phyloP scores from a whole-genome alignment of 2,113 vertebrate species.

The Pandion haliaetus region DNA sequence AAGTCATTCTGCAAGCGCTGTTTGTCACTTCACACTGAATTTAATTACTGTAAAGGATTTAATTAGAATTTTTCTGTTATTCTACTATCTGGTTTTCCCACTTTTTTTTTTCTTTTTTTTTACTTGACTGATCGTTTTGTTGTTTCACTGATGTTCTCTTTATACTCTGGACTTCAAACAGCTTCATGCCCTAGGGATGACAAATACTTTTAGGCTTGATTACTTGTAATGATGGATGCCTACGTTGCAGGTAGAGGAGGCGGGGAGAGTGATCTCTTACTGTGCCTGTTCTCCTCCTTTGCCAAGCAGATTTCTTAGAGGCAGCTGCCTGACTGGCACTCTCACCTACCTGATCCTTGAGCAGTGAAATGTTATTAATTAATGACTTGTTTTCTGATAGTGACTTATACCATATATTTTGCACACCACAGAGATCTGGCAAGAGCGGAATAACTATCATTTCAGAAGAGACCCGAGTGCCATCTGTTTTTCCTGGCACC shows the following conservation, averaged over 20 bases:
- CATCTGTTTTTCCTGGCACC: slow-evolving; percentile 45
- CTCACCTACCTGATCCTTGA: background rate
- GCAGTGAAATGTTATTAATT: slow-evolving; percentile 23
- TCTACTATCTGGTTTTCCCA: background rate
- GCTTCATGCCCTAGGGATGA: slow-evolving; percentile 12
- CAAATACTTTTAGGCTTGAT: slow-evolving; percentile 49
- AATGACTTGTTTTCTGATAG: slow-evolving; percentile 29
- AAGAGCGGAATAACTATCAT: background rate
- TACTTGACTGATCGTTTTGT: slow-evolving; percentile 31
- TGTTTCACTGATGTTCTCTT: slow-evolving; percentile 32
- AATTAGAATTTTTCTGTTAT: slow-evolving; percentile 26
- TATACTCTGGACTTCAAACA: slow-evolving; percentile 26
- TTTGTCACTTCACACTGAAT: slow-evolving; percentile 1
- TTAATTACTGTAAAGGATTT: slow-evolving; percentile 27
- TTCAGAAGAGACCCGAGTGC: background rate
- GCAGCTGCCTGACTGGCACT: background rate
- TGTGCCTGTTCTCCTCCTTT: background rate
- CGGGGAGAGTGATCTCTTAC: background rate
- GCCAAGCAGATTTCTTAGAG: background rate
- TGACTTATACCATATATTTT: slow-evolving; percentile 18
- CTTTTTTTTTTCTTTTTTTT: background rate
- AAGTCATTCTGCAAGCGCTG: background rate
- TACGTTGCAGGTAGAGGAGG: background rate
- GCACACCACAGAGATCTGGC: background rate
- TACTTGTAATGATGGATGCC: slow-evolving; percentile 31